A percentile compares a stretch with the other conserved stretches of the same genome.
Conservation (phyloP, 2,797 vertebrate species). For the Enteromius mattozi region DNA sequence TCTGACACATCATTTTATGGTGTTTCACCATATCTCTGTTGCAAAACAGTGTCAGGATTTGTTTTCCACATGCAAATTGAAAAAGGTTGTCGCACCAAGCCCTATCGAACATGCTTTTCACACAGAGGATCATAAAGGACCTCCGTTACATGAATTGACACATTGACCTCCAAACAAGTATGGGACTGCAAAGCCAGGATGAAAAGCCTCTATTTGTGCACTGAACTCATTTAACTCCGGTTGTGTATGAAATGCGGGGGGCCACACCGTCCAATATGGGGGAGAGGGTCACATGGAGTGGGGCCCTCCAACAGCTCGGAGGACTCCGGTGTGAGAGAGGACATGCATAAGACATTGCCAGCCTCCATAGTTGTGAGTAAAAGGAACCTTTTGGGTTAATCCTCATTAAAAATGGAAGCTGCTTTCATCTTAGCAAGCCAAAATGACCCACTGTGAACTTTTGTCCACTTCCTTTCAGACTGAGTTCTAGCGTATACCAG, state of each 20-base stretch:
- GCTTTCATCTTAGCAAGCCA: constrained; percentile 80
- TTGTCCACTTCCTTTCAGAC: constrained; percentile 81
- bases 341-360: constrained; percentile 70
- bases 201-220: constrained; percentile 72
- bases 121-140: constrained; percentile 57
- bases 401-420: constrained; percentile 82
- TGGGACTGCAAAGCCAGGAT: constrained; percentile 68
- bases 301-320: constrained; percentile 48
- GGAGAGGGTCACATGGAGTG: constrained; percentile 46
- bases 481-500: constrained; percentile 73
- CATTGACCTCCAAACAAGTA: constrained; percentile 77
- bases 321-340: constrained; percentile 47
- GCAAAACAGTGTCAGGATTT: constrained; percentile 9
- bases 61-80: background rate
- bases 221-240: constrained; percentile 73
- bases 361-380: constrained; percentile 73
- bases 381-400: constrained; percentile 81
- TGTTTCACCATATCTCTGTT: constrained; percentile 10
- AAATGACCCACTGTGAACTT: constrained; percentile 82
- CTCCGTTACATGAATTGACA: constrained; percentile 71
- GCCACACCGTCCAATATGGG: background rate
- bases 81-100: background rate
- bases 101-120: constrained; percentile 23
- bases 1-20: background rate
- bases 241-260: constrained; percentile 30